phyloP scores from a whole-genome alignment of 2,797 vertebrate genomes.

The Crocodylus rhombifer region DNA sequence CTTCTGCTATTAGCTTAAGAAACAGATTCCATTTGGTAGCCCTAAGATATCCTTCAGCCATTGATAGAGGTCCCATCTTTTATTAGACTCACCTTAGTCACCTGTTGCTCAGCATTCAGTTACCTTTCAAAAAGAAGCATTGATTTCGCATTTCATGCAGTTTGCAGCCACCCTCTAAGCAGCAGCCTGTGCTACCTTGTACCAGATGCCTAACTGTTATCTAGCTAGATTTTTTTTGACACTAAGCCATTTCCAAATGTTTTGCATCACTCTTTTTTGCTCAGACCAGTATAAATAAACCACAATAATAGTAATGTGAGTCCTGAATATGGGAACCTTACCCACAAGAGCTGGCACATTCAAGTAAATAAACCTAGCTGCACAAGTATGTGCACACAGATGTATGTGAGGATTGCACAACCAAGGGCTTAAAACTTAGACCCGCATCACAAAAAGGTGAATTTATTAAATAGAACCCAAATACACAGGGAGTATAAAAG shows the following conservation, averaged over 20 bases:
- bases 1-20: background rate
- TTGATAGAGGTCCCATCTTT: background rate
- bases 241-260: conserved; percentile 1
- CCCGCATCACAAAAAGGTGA: background rate
- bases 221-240: background rate
- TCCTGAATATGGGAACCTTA: background rate
- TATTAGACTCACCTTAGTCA: background rate
- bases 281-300: background rate
- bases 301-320: background rate
- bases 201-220: background rate
- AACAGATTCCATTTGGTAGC: conserved; percentile 27
- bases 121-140: background rate
- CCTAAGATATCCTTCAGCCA: background rate
- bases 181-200: background rate
- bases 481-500: background rate
- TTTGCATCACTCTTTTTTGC: conserved; percentile 1
- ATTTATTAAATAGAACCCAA: background rate
- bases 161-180: background rate
- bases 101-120: background rate
- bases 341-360: background rate
- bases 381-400: background rate
- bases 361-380: background rate
- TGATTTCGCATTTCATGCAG: background rate
- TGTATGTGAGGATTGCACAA: background rate
- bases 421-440: background rate